Percentiles rank a stretch among this genome's conserved stretches.
Conservation (phyloP, 1,140 invertebrate species). For the Argopecten irradians region DNA sequence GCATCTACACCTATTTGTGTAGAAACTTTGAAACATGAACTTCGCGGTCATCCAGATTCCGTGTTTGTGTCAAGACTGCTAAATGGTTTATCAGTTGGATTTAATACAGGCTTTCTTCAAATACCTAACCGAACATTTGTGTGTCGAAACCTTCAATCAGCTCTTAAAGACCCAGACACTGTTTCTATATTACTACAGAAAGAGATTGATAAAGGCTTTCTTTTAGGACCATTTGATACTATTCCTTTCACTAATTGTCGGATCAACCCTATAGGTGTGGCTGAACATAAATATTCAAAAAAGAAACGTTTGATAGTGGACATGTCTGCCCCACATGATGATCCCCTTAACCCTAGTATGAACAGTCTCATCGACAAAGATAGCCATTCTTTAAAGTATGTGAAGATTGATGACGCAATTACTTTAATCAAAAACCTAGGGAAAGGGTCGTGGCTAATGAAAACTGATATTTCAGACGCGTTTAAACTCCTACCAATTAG, state of each 20-base stretch:
- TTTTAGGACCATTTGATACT: constrained; percentile 34
- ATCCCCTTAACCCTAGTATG: too few species aligned
- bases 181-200: neutral
- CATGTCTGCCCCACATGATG: too few species aligned
- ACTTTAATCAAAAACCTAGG: constrained; percentile 20
- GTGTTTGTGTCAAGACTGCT: neutral
- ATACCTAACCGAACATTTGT: constrained; percentile 3
- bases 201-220: too few species aligned
- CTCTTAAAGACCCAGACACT: neutral
- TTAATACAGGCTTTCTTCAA: constrained; percentile 41
- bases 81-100: constrained; percentile 23
- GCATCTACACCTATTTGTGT: too few species aligned
- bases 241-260: neutral
- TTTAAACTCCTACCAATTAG: constrained; percentile 20
- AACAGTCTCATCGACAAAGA: too few species aligned
- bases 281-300: neutral
- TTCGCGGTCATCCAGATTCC: neutral
- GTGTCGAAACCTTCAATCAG: constrained; percentile 45
- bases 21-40: too few species aligned
- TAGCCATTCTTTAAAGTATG: too few species aligned
- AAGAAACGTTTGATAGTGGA: constrained; percentile 21
- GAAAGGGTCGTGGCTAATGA: neutral
- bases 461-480: constrained; percentile 27
- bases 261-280: neutral
- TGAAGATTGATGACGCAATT: too few species aligned